These are phyloP conservation scores for Ptychochromis oligacanthus DNA, from an alignment of 2,113 vertebrate genomes.

Conservation along the genomic window DNA sequence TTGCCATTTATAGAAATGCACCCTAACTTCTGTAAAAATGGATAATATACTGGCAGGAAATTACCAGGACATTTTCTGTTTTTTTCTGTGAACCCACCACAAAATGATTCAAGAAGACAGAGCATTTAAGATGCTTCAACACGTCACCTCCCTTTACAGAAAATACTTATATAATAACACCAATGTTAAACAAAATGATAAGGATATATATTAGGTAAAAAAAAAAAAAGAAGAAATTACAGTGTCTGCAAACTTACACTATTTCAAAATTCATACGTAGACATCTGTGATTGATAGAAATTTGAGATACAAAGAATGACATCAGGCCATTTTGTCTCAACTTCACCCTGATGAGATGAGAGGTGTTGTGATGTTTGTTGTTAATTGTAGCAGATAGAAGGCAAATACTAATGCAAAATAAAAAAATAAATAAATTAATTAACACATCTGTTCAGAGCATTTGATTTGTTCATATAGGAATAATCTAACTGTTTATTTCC, in stretches of 20 bases:
- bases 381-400: neutral
- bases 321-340: neutral
- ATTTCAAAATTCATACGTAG: neutral
- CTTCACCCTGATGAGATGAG: neutral
- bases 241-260: too few relatives aligned
- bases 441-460: neutral
- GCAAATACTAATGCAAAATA: neutral
- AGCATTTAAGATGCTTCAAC: neutral
- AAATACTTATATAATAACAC: neutral
- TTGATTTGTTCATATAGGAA: neutral
- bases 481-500: neutral
- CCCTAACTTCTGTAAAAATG: too few relatives aligned
- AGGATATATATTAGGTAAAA: neutral
- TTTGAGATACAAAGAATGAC: neutral
- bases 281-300: neutral
- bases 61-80: too few relatives aligned
- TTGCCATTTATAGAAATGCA: too few relatives aligned
- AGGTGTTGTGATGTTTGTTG: neutral
- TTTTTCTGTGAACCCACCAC: too few relatives aligned
- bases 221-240: neutral
- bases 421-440: too few relatives aligned
- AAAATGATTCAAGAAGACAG: slow-evolving; percentile 6
- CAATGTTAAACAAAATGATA: neutral
- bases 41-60: too few relatives aligned
- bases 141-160: neutral